Evolutionary conservation across 2,113 vertebrate genomes (phyloP).

Genomic region (Fulica atra): DNA sequence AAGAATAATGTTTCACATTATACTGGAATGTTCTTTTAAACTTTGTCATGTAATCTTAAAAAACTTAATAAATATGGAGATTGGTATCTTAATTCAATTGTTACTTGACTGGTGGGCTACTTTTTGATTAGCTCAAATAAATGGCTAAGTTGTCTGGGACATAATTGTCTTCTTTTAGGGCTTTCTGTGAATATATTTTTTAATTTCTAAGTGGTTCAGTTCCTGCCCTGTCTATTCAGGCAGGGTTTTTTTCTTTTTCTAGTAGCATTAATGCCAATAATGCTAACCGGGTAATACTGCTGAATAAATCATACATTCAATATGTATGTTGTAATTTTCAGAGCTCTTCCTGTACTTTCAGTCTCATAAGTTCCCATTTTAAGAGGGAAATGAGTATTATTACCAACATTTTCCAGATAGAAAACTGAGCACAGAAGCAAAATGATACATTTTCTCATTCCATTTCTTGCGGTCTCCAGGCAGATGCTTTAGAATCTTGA

Average conservation of each 20-base stretch:
- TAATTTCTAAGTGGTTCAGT: slow-evolving; percentile 12
- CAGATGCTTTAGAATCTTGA: not conserved
- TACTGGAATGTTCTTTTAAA: slow-evolving; percentile 21
- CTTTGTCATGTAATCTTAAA: slow-evolving; percentile 35
- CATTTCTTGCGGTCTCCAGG: not conserved
- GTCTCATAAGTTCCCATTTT: not conserved
- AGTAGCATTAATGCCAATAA: not conserved
- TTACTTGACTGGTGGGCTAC: slow-evolving; percentile 25
- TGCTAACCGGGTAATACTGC: not conserved
- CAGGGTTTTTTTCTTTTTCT: not conserved
- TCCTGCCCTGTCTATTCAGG: not conserved
- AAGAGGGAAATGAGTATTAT: not conserved
- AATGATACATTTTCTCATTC: not conserved
- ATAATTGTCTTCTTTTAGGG: slow-evolving; percentile 6
- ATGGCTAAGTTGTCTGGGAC: not conserved
- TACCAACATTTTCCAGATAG: not conserved
- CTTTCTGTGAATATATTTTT: slow-evolving; percentile 38
- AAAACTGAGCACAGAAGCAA: not conserved
- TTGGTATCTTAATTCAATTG: slow-evolving; percentile 50
- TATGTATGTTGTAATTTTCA: not conserved
- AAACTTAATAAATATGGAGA: slow-evolving; percentile 34
- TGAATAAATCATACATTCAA: slow-evolving; percentile 25
- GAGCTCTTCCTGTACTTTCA: not conserved
- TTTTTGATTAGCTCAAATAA: slow-evolving; percentile 16
- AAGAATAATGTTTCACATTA: slow-evolving; percentile 40